Evolutionary conservation across 2,113 vertebrate genomes (phyloP).

Genomic region (Sciurus niger): DNA sequence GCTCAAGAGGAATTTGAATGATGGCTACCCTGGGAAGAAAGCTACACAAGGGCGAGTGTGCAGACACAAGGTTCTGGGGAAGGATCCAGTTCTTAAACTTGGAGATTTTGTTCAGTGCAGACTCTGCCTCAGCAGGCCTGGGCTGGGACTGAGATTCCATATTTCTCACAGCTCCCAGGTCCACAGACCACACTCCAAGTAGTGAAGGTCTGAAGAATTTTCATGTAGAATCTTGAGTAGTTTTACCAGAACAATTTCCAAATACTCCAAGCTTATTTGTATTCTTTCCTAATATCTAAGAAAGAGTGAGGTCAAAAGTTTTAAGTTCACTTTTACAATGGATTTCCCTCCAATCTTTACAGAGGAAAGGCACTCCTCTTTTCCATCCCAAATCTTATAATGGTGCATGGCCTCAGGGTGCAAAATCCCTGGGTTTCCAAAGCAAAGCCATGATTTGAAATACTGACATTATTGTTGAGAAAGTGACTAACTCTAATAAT

Average conservation of each 20-base stretch:
- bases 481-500: constrained; percentile 32
- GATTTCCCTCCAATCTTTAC: neutral
- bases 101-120: neutral
- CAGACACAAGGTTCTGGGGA: too few species aligned
- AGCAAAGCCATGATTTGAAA: constrained; percentile 17
- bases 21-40: neutral
- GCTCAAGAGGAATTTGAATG: neutral
- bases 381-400: neutral
- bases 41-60: accelerated
- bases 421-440: neutral
- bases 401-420: neutral
- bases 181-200: neutral
- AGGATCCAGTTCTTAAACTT: neutral
- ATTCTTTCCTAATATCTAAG: constrained; percentile 28
- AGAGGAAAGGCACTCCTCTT: neutral
- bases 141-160: neutral
- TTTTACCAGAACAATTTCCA: constrained; percentile 35
- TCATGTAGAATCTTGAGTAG: neutral
- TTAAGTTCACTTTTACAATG: neutral
- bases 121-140: neutral
- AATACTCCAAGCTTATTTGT: neutral
- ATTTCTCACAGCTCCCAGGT: neutral
- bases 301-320: neutral
- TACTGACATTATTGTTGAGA: constrained; percentile 7
- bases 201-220: neutral